Conservation (phyloP, 2,888 invertebrate genomes). For the Arctia plantaginis region DNA sequence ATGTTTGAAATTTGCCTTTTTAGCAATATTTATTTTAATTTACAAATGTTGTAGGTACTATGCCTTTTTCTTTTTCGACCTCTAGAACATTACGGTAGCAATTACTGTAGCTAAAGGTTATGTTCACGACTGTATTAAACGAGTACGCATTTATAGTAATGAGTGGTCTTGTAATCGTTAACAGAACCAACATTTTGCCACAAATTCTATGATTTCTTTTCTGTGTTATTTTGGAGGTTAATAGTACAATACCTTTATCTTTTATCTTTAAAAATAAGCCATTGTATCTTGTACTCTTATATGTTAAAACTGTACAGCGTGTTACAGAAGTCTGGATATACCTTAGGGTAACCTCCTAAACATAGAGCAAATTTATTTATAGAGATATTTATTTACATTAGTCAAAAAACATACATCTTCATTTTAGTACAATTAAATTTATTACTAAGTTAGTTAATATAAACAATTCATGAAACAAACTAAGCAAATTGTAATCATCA, state of each 20-base stretch:
- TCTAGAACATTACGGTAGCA: not conserved
- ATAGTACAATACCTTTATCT: not conserved
- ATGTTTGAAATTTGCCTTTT: not conserved
- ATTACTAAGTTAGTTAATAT: no score
- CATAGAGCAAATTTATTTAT: no score
- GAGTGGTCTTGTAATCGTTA: slow-evolving; percentile 15
- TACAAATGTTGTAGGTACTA: not conserved
- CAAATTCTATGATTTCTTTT: not conserved
- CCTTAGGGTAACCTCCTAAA: no score
- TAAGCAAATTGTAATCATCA: no score
- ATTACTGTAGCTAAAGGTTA: not conserved
- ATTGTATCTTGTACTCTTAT: no score
- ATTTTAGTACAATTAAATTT: no score
- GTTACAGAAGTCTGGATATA: no score
- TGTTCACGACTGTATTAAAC: slow-evolving; percentile 3
- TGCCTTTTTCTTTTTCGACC: not conserved
- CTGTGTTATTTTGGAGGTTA: not conserved
- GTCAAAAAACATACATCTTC: no score
- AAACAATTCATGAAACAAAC: no score
- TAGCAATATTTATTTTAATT: not conserved
- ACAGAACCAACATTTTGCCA: slow-evolving; percentile 2
- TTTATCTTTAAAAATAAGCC: not conserved
- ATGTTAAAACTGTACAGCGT: no score
- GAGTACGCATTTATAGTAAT: slow-evolving; percentile 10
- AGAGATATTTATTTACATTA: no score